Evolutionary conservation across 2,113 vertebrate genomes (phyloP).

Genomic region (Centrocercus urophasianus): DNA sequence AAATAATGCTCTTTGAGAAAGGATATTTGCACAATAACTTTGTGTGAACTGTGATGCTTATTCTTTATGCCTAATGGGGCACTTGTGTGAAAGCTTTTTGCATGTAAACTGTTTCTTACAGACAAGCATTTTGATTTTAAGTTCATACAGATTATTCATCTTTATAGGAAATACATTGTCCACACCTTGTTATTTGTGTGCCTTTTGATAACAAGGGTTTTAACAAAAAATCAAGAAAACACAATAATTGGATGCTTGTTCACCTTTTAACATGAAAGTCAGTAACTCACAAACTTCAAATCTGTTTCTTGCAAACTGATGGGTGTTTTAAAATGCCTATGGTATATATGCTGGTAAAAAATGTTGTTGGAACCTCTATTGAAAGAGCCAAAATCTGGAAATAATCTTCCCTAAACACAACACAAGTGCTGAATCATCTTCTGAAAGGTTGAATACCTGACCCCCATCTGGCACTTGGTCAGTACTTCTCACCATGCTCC

Average conservation of each 20-base stretch:
- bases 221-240: neutral
- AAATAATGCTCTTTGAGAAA: neutral
- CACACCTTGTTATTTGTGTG: neutral
- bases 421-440: neutral
- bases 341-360: neutral
- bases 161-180: neutral
- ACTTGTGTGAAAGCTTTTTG: neutral
- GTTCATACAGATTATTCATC: neutral
- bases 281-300: neutral
- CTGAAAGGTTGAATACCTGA: neutral
- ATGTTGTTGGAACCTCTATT: neutral
- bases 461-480: neutral
- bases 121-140: neutral
- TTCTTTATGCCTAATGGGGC: neutral
- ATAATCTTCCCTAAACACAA: neutral
- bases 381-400: neutral
- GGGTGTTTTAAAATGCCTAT: neutral
- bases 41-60: neutral
- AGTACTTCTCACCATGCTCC: neutral
- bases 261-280: neutral
- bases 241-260: neutral
- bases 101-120: neutral
- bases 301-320: accelerated
- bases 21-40: neutral
- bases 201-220: neutral